phyloP scores from a whole-genome alignment of 2,888 invertebrate species.

The Chouioia cunea region DNA sequence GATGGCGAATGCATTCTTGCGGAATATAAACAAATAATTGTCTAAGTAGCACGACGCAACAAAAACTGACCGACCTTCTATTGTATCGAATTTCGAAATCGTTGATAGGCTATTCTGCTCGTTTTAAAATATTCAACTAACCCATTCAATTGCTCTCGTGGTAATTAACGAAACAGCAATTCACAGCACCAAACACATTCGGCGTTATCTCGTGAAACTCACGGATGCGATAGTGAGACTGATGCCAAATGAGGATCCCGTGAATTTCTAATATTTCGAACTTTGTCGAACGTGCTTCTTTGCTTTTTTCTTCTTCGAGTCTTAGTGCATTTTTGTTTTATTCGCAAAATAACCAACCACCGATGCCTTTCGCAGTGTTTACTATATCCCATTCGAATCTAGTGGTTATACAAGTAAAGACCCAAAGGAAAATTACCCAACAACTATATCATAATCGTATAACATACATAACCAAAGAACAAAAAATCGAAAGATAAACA shows the following conservation, averaged over 20 bases:
- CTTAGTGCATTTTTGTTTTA: background rate
- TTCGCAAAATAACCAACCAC: background rate
- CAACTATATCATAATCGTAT: constrained; percentile 8
- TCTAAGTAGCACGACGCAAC: constrained; percentile 9
- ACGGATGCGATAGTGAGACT: constrained; percentile 17
- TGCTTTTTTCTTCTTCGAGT: background rate
- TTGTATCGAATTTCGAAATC: constrained; percentile 24
- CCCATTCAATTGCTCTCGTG: background rate
- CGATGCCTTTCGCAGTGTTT: constrained; percentile 28
- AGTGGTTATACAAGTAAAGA: constrained; percentile 28
- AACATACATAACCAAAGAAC: constrained; percentile 17
- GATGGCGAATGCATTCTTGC: constrained; percentile 29
- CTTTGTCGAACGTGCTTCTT: background rate
- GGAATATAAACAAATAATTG: constrained; percentile 25
- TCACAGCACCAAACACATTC: constrained; percentile 15
- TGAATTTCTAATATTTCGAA: background rate
- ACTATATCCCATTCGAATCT: constrained; percentile 34
- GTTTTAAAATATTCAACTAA: background rate
- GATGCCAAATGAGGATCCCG: constrained; percentile 30
- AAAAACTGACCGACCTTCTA: constrained; percentile 24
- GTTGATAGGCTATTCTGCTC: background rate
- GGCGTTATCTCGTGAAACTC: constrained; percentile 29
- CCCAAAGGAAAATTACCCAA: constrained; percentile 44
- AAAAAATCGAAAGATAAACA: constrained; percentile 22
- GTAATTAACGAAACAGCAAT: too few species aligned